Evolutionary conservation across 2,888 invertebrate genomes (phyloP).

Genomic region (Catocala sponsa): DNA sequence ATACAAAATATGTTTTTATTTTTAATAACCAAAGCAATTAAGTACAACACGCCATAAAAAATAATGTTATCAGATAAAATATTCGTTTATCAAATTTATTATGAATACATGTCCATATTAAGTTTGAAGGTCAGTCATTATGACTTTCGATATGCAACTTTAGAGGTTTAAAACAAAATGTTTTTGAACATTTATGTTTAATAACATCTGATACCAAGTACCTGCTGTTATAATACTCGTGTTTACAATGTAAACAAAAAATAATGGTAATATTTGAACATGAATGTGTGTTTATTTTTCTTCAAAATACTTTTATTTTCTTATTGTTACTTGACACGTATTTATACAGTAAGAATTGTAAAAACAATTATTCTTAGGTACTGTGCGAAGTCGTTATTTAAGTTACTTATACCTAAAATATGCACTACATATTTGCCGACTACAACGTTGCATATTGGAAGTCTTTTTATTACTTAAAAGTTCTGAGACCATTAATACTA

Average conservation of each 20-base stretch:
- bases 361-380: too few relatives aligned
- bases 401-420: too few relatives aligned
- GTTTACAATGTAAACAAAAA: background rate
- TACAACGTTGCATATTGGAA: too few relatives aligned
- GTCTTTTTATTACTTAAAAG: too few relatives aligned
- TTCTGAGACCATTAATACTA: too few relatives aligned
- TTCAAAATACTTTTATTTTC: background rate
- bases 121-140: slow-evolving; percentile 35
- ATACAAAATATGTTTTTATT: too few relatives aligned
- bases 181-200: slow-evolving; percentile 1
- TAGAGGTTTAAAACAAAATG: background rate
- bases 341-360: background rate
- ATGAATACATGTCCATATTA: slow-evolving; percentile 28
- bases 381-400: too few relatives aligned
- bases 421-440: too few relatives aligned
- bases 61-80: slow-evolving; percentile 41
- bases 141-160: slow-evolving; percentile 14
- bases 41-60: slow-evolving; percentile 15
- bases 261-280: background rate
- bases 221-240: background rate
- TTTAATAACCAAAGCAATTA: slow-evolving; percentile 18
- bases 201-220: slow-evolving; percentile 3
- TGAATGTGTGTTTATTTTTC: background rate
- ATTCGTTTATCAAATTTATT: slow-evolving; percentile 44
- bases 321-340: background rate